Evolutionary conservation across 1,140 invertebrate genomes (phyloP).

Genomic region (Lepidurus couesii): DNA sequence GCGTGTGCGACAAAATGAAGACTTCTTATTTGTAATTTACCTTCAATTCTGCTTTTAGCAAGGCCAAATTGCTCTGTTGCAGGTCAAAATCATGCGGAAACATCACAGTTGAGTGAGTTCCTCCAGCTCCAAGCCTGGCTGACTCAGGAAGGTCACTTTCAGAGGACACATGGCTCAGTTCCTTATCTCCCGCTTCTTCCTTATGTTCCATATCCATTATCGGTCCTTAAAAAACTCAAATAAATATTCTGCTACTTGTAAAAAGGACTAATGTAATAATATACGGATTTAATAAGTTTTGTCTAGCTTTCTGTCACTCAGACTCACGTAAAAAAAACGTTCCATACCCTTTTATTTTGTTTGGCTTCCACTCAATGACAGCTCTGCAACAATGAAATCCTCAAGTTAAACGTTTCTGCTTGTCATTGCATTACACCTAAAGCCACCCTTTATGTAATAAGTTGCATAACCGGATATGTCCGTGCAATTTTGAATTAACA

Average conservation of each 20-base stretch:
- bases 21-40: constrained; percentile 29
- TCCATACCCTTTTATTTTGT: too few relatives aligned
- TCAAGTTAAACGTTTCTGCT: too few relatives aligned
- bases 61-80: constrained; percentile 41
- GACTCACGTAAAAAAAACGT: too few relatives aligned
- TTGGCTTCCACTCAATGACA: too few relatives aligned
- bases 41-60: constrained; percentile 42
- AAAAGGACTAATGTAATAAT: too few relatives aligned
- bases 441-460: too few relatives aligned
- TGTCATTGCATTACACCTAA: too few relatives aligned
- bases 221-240: neutral
- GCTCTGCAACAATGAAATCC: too few relatives aligned
- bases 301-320: too few relatives aligned
- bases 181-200: constrained; percentile 8
- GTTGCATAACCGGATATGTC: neutral
- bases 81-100: constrained; percentile 41
- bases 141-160: constrained; percentile 18
- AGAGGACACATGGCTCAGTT: constrained; percentile 17
- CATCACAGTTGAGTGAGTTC: constrained; percentile 22
- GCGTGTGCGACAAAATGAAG: too few relatives aligned
- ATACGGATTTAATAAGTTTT: too few relatives aligned
- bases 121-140: constrained; percentile 8
- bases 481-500: neutral
- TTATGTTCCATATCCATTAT: constrained; percentile 15
- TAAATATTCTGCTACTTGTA: neutral